Evolutionary conservation across 1,140 invertebrate species (phyloP), one percentile per base, ranked within the genome.

Genomic region (Scaptomyza graminum): DNA sequence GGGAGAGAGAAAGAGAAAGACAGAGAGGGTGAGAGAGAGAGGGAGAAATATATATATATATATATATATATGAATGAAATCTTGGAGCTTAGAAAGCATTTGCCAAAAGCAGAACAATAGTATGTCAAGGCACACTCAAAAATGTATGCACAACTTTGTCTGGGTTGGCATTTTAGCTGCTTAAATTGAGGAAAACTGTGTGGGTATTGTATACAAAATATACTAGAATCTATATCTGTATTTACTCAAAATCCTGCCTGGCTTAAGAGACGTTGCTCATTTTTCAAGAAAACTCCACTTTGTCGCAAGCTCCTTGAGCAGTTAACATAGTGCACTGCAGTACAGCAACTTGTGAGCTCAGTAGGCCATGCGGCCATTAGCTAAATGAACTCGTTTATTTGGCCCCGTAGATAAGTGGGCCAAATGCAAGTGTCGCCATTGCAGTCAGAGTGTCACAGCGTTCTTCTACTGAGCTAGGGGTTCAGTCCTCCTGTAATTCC

Each of bases 341-440:
- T 13, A 70, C n/a, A 49, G 16, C n/a, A 70, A 46, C 77, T 87
- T 70, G 83, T 60, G 74, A 69, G 83, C 83, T 78, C 78, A 88
- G 68, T 88, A 88, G 83, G 83, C 83, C 83, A 79, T 87, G 66
- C 49, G 70, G 61, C 82, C 82, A 87, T 87, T 87, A 87, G 82
- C 82, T 82, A 87, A 87, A 87, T 87, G 83, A 87, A 87, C 82
- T 87, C 82, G 83, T 88, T 87, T 85, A 87, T 79, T 75, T 76
- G 78, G 62, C 57, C 79, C 79, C 83, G 82, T 88, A 87, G 82
- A 82, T 87, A 87, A 87, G 83, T 82, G 70, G 70, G 70, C 68
- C 49, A 81, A 88, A 82, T 87, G 83, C 83, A 87, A 88, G 82
- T 73, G 70, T 68, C 64, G 51, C 50, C 61, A 47, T 18, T 16